Base-by-base conservation (phyloP, 2,113 vertebrate species). In the Hippoglossus stenolepis region DNA sequence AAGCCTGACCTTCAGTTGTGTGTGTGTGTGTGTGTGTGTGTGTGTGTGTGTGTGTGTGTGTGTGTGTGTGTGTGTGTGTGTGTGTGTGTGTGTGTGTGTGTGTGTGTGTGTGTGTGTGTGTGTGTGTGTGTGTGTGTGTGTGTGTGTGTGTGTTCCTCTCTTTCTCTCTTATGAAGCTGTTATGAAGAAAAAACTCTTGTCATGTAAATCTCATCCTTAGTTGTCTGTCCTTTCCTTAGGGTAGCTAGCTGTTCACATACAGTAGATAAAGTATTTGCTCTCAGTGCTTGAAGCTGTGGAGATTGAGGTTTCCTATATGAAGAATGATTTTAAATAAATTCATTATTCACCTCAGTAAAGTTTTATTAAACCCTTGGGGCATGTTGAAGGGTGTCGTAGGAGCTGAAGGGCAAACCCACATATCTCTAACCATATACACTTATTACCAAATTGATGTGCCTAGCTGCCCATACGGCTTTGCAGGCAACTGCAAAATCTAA, bases 1-100 rank as follows among this genome's bases (percentile, higher is more conserved):
- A 98, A 96, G 97, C 96, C 95, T 98, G 97, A 99, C 97, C 98
- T 99, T 97, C 96, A 97, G 97, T 95, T 95, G 92, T 90, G 95
- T 96, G 94, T 95, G 95, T 94, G 66, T 77, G 67, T 81, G 84
- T 67, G 65, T 75, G 80, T 73, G 77, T 92, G 64, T 94, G 74
- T 82, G 74, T 80, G 73, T 17, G 74, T 81, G 31, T 31, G 31
- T 28, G 28, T 28, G 28, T 28, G 28, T 28, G 28, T 28, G 28
- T 28, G 28, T 28, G 28, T 28, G 28, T 28, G 28, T 28, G 28
- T 28, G 28, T 5, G 28, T 28, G 28, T 28, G 28, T 5, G 28
- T 28, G 28, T 28, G 28, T 28, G 28, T 28, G 5, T 28, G 28
- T 28, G 28, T 28, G 5, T 28, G 28, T 28, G 28, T 28, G 28